A percentile compares a stretch with the other conserved stretches of the same genome.
Evolutionary conservation across 1,140 invertebrate genomes (phyloP).

Genomic region (Drosophila quadrilineata): DNA sequence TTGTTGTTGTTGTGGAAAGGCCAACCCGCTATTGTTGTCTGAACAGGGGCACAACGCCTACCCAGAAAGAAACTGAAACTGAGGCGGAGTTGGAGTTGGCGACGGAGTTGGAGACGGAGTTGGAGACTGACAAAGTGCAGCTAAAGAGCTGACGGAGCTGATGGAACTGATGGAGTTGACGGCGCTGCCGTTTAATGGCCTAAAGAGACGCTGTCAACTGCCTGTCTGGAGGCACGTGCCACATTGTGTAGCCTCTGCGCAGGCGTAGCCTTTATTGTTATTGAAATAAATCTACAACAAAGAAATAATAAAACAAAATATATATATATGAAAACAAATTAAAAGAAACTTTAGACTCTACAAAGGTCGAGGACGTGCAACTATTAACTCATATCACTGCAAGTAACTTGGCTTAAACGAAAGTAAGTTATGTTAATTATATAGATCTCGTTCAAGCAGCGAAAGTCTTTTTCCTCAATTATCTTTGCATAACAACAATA

Average conservation of each 20-base stretch:
- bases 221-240: conserved; percentile 40
- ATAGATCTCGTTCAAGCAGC: not conserved
- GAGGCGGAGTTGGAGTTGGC: too few species aligned
- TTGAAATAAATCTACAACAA: conserved; percentile 56
- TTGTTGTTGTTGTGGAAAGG: not conserved
- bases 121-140: too few species aligned
- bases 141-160: too few species aligned
- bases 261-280: conserved; percentile 62
- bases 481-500: not conserved
- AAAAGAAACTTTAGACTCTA: conserved; percentile 16
- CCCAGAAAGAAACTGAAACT: conserved; percentile 8
- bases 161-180: too few species aligned
- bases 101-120: too few species aligned
- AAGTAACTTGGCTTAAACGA: not conserved
- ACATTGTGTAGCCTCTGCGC: conserved; percentile 28
- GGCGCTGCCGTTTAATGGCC: conserved; percentile 69
- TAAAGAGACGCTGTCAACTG: conserved; percentile 35
- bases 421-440: not conserved
- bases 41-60: conserved; percentile 53
- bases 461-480: conserved; percentile 12
- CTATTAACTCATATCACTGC: not conserved
- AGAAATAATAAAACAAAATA: too few species aligned
- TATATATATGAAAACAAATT: conserved; percentile 10
- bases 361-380: conserved; percentile 67
- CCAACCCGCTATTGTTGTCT: conserved; percentile 34